Evolutionary conservation across 2,113 vertebrate species (phyloP), one percentile per base, ranked within the genome.

Genomic region (Rostratula benghalensis): DNA sequence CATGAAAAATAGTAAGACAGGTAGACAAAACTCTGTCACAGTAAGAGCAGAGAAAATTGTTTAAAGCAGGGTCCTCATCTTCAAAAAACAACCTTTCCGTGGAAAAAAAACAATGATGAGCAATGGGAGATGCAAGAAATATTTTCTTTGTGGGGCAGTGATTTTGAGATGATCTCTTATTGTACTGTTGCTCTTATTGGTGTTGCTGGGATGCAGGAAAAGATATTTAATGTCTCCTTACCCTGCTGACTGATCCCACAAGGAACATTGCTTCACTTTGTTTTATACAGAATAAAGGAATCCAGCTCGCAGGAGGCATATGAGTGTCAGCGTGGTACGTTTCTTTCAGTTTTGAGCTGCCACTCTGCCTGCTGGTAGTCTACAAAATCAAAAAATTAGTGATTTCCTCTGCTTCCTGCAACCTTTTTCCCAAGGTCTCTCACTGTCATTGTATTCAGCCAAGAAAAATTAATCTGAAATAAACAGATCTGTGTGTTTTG

Each of bases 1-100:
- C 39, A 33, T 61, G 45, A 71, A 68, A 75, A 86, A 15, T 13
- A 41, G 18, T 6, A 45, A n/a, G 12, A 45, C 7, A 50, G 35
- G 37, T 69, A 68, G 61, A 27, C 65, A 76, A 83, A 71, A 53
- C 12, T 37, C 35, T 76, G 13, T 11, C 23, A 74, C 0, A 6
- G 24, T 45, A 65, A 76, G 16, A 77, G 12, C 15, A 63, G n/a
- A 83, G 24, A 0, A 85, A 93, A 61, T 43, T 11, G 8, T 67
- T 69, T 57, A 37, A 69, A 69, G 10, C 1, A 53, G 28, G 1
- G 2, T 79, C 13, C 9, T 43, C 6, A 71, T 82, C 31, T 87
- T 53, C 27, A 69, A 61, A 75, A 19, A 53, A 6, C 0, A 3
- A 1, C 0, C 0, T 48, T 91, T 54, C 17, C 12, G 37, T 1